A percentile compares a stretch with the other conserved stretches of the same genome.
These are phyloP conservation scores for Seira ritae DNA, from an alignment of 2,888 invertebrate genomes.

Conservation along the genomic window DNA sequence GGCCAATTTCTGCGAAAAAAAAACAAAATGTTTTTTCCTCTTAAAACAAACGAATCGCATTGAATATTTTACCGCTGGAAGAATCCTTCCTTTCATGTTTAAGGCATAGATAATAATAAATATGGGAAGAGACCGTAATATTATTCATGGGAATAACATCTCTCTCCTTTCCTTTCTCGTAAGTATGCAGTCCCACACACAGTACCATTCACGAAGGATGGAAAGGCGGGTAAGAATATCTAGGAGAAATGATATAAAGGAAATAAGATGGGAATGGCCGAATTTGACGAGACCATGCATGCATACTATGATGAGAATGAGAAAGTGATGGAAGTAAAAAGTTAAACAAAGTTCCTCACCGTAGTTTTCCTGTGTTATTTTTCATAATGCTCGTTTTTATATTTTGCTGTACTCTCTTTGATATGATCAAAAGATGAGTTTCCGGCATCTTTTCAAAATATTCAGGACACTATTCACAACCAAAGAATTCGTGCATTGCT, in stretches of 20 bases:
- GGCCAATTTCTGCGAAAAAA: no score
- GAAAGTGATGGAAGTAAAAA: slow-evolving; percentile 39
- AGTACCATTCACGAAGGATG: not conserved
- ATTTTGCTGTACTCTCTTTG: not conserved
- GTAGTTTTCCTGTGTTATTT: slow-evolving; percentile 22
- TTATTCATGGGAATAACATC: slow-evolving; percentile 14
- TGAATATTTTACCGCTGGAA: not conserved
- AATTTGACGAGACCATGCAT: no score
- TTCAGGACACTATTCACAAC: not conserved
- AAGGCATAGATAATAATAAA: slow-evolving; percentile 1
- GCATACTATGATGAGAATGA: no score
- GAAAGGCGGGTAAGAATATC: no score
- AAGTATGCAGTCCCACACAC: not conserved
- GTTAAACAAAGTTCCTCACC: slow-evolving; percentile 47
- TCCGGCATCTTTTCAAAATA: not conserved
- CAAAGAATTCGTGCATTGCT: not conserved
- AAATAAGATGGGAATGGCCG: slow-evolving; percentile 22
- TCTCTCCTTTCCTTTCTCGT: not conserved
- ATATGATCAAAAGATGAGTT: slow-evolving; percentile 1
- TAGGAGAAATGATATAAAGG: slow-evolving; percentile 1
- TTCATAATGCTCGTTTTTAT: no score
- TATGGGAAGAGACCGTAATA: not conserved
- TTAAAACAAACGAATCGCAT: not conserved
- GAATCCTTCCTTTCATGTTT: not conserved
- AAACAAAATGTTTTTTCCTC: not conserved